These are phyloP conservation scores for Argentina silus DNA, from an alignment of 2,797 vertebrate species.

Conservation along the genomic window DNA sequence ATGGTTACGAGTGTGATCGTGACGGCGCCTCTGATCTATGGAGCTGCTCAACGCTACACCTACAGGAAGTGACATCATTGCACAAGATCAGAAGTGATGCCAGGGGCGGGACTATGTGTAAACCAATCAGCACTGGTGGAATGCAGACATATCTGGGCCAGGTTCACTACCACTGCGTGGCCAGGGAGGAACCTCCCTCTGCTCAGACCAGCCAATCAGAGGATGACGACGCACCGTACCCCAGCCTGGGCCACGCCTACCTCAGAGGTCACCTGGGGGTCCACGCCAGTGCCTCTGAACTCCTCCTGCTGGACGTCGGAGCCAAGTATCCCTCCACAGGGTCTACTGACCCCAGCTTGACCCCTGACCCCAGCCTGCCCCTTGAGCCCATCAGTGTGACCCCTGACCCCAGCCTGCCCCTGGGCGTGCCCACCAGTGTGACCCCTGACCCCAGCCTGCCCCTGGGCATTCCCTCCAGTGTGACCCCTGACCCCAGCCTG, in stretches of 20 bases:
- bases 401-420: background rate
- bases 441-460: background rate
- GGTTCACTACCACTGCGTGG: background rate
- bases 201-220: background rate
- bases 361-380: too few species aligned
- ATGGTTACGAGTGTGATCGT: background rate
- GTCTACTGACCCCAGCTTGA: background rate
- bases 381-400: too few species aligned
- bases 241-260: background rate
- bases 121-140: background rate
- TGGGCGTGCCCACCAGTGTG: background rate
- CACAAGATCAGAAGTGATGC: background rate
- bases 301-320: slow-evolving; percentile 1
- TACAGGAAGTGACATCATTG: background rate
- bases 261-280: background rate
- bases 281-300: background rate
- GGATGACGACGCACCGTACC: background rate
- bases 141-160: background rate
- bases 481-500: background rate
- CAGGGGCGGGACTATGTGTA: background rate
- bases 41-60: background rate
- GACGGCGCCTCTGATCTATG: background rate
- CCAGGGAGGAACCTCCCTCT: too few species aligned
- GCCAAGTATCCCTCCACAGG: background rate
- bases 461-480: too few species aligned